Conservation (phyloP, 1,140 invertebrate species). For the Galleria mellonella region DNA sequence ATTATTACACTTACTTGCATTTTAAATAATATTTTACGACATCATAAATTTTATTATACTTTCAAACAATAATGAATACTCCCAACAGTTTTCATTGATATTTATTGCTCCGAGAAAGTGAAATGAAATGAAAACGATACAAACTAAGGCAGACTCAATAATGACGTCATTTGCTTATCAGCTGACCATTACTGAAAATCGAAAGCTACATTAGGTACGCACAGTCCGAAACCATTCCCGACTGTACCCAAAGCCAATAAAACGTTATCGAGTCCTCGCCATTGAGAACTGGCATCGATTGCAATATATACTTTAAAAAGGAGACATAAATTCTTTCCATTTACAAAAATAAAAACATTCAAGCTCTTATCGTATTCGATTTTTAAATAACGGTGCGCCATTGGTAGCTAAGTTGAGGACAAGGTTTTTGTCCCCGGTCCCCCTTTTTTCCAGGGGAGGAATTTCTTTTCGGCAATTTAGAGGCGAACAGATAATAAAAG, state of each 20-base stretch:
- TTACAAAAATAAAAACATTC: slow-evolving; percentile 71
- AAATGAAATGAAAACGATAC: slow-evolving; percentile 40
- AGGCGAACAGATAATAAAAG: slow-evolving; percentile 75
- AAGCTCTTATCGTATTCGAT: slow-evolving; percentile 69
- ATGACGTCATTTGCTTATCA: slow-evolving; percentile 71
- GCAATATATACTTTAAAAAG: slow-evolving; percentile 61
- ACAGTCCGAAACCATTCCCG: slow-evolving; percentile 45
- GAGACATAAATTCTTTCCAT: slow-evolving; percentile 65
- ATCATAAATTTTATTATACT: slow-evolving; percentile 11
- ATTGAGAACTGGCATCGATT: slow-evolving; percentile 53
- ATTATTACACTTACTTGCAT: neutral
- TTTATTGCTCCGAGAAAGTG: slow-evolving; percentile 17
- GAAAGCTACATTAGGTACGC: slow-evolving; percentile 60
- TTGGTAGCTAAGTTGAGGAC: slow-evolving; percentile 56
- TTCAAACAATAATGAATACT: slow-evolving; percentile 10
- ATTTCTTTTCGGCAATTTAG: slow-evolving; percentile 75
- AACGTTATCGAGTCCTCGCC: slow-evolving; percentile 55
- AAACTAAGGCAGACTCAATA: slow-evolving; percentile 58
- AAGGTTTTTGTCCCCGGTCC: slow-evolving; percentile 59
- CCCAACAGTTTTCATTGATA: neutral
- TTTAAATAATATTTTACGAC: slow-evolving; percentile 7
- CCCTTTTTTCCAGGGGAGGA: slow-evolving; percentile 57
- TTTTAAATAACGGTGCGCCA: slow-evolving; percentile 69
- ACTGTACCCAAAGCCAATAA: slow-evolving; percentile 45
- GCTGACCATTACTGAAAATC: slow-evolving; percentile 71